phyloP scores from a whole-genome alignment of 2,797 vertebrate genomes.

The Miichthys miiuy region DNA sequence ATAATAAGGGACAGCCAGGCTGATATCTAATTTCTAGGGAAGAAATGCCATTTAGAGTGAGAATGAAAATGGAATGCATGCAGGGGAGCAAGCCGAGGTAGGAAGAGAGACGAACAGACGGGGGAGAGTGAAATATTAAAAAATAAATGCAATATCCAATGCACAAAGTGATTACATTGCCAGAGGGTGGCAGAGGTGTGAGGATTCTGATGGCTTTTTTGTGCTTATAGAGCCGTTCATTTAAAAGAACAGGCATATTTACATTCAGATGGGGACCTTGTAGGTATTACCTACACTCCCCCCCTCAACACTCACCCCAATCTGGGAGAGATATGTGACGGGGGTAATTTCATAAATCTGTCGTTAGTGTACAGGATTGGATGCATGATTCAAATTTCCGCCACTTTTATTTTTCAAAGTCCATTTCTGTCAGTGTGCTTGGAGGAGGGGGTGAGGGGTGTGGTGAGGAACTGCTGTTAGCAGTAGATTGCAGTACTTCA shows the following conservation, averaged over 20 bases:
- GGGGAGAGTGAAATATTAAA: slow-evolving; percentile 73
- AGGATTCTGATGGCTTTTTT: slow-evolving; percentile 75
- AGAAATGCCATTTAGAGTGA: slow-evolving; percentile 81
- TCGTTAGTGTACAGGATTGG: slow-evolving; percentile 54
- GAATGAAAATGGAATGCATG: slow-evolving; percentile 74
- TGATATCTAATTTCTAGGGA: slow-evolving; percentile 80
- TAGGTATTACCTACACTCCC: slow-evolving; percentile 48
- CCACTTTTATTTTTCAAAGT: slow-evolving; percentile 63
- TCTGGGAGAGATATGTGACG: slow-evolving; percentile 38
- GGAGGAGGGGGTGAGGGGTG: neutral
- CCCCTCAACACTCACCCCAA: slow-evolving; percentile 4
- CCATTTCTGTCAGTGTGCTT: slow-evolving; percentile 41
- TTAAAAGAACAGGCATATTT: slow-evolving; percentile 74
- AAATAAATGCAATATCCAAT: slow-evolving; percentile 80
- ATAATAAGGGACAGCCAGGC: slow-evolving; percentile 77
- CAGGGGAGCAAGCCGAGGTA: slow-evolving; percentile 47
- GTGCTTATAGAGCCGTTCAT: slow-evolving; percentile 69
- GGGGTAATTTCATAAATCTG: slow-evolving; percentile 57
- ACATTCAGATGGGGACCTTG: slow-evolving; percentile 65
- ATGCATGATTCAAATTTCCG: slow-evolving; percentile 63
- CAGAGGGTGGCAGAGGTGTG: slow-evolving; percentile 73
- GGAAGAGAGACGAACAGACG: slow-evolving; percentile 56
- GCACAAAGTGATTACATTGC: slow-evolving; percentile 80
- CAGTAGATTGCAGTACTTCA: slow-evolving; percentile 43
- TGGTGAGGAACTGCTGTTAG: slow-evolving; percentile 39